These are phyloP conservation scores for Peribatodes rhomboidaria DNA, from an alignment of 2,888 invertebrate genomes.

Conservation along the genomic window DNA sequence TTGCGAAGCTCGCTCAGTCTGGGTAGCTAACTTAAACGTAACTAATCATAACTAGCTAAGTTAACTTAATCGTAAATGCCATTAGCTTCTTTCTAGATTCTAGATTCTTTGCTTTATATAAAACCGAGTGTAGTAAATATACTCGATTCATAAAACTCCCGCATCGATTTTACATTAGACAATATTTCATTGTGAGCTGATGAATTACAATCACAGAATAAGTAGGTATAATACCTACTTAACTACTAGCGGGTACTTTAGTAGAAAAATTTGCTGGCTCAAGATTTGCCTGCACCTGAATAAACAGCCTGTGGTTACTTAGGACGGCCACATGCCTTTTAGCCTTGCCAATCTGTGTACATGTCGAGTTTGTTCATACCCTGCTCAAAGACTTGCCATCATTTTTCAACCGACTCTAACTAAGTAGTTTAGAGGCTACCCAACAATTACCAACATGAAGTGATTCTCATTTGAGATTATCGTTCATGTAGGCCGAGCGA, in stretches of 20 bases:
- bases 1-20: background rate
- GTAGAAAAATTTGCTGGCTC: constrained; percentile 2
- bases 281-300: constrained; percentile 18
- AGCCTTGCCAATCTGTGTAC: background rate
- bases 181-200: background rate
- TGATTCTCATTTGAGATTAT: constrained; percentile 6
- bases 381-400: background rate
- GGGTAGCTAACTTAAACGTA: no score
- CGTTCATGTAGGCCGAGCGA: constrained; percentile 53
- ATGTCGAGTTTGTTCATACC: background rate
- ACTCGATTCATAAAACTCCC: background rate
- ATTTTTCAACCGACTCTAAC: background rate
- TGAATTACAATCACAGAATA: background rate
- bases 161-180: background rate
- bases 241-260: background rate
- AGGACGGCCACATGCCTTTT: constrained; percentile 11
- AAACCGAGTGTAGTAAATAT: background rate
- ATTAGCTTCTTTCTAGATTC: no score
- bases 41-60: no score
- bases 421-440: background rate
- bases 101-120: background rate
- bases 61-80: constrained; percentile 4
- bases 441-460: background rate
- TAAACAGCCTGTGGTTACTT: constrained; percentile 20
- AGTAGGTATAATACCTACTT: background rate